Conservation (phyloP, 2,888 invertebrate species). For the Platycheirus albimanus region DNA sequence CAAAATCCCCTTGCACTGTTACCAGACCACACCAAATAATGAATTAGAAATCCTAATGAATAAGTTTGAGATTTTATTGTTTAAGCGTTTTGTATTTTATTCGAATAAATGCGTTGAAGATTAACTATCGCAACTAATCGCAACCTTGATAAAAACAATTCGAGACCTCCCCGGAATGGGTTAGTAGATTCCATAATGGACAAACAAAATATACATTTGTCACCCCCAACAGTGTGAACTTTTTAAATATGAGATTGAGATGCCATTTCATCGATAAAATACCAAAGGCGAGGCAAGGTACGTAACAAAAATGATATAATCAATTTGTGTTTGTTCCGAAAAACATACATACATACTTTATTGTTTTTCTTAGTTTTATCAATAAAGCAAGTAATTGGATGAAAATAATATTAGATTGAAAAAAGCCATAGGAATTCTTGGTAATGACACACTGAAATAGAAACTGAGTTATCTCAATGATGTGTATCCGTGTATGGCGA, state of each 20-base stretch:
- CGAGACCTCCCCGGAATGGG: not conserved
- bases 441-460: slow-evolving; percentile 11
- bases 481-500: not conserved
- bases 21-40: not conserved
- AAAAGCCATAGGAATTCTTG: not conserved
- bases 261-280: not conserved
- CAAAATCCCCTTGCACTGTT: not conserved
- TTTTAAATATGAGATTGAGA: no score
- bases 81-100: no score
- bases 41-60: not conserved
- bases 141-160: not conserved
- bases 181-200: no score
- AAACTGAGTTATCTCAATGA: slow-evolving; percentile 1
- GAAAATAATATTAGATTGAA: not conserved
- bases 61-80: no score
- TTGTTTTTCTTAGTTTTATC: not conserved
- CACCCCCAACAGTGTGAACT: no score
- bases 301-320: not conserved
- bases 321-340: not conserved
- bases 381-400: not conserved
- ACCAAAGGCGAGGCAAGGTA: not conserved
- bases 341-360: not conserved
- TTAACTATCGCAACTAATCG: not conserved
- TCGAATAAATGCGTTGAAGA: no score
- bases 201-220: not conserved